Base-by-base conservation (phyloP, 1,140 invertebrate genomes). In the Cyclargus thomasi region DNA sequence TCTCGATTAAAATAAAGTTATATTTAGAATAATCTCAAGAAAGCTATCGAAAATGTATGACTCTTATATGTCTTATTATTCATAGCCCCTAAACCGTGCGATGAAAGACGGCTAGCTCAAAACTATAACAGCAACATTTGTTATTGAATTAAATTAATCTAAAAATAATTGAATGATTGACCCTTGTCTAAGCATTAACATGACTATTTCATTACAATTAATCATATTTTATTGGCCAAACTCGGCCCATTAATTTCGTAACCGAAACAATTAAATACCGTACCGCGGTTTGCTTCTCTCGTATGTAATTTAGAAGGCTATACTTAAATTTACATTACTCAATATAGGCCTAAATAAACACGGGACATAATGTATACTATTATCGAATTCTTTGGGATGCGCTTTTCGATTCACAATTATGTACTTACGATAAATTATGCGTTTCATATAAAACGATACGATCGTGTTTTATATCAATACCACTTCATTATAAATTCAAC, bases 371-470 rank as follows among this genome's bases (percentile, higher is more conserved):
- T 80, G 68, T 74, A 75, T 76, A 75, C 68, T 73, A 81, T 86
- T 80, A 85, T 57, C 36, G 21, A 17, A 74, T 72, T 73, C 70
- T 71, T 69, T 67, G 67, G 77, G 76, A 79, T 79, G 76, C 68
- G 77, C 74, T 82, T 63, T 70, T 74, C 67, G 68, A 83, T 83
- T 73, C 75, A 74, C 78, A 88, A 85, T 88, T 88, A 86, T 74
- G 81, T 80, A 75, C 80, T 82, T 85, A 82, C 78, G 76, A 85
- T 83, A 83, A 88, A 82, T 81, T 77, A 86, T 79, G 80, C 73
- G 76, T 83, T 84, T 78, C 76, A 76, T 71, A 74, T 75, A 69
- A 70, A 55, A 63, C 21, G 36, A 62, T 20, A 1, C 14, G 11
- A 59, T 68, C 20, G 11, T 20, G 14, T 18, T 36, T 47, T 47